Base-by-base conservation (phyloP, 2,888 invertebrate genomes). In the Trichopria drosophilae region DNA sequence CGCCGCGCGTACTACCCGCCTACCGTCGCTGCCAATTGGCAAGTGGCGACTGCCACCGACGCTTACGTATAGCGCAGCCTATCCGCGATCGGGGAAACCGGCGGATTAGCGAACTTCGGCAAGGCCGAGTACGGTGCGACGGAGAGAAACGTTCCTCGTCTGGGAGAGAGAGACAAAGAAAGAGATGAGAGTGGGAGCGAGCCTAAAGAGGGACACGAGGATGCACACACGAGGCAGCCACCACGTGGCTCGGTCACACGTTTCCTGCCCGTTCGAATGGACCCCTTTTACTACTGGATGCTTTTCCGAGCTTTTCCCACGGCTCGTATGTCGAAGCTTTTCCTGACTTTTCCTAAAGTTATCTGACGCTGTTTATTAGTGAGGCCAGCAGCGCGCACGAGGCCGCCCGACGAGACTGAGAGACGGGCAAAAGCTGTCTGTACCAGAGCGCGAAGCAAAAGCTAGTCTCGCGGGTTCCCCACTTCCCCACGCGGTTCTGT, bases 351-450 rank as follows among this genome's bases (percentile, higher is more conserved):
- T n/a, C 16, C 7, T 7, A n/a, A n/a, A n/a, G n/a, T n/a, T n/a
- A n/a, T n/a, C n/a, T n/a, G n/a, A 10, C 23, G 32, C 32, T 13
- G 34, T 36, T 36, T 46, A 20, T 29, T 16, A 9, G 34, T 40
- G 40, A 19, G 16, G 51, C 61, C 59, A 64, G 47, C 39, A 57
- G 61, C 66, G 61, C 62, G 65, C 63, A 59, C 65, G 65, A 61
- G 59, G 60, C 59, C 60, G 63, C 58, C 62, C 61, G 62, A 57
- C 62, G 18, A 65, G 63, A 66, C 63, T 66, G 63, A 63, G 60
- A 62, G 64, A 43, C 59, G 47, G 32, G 44, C 57, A 59, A 62
- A 59, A 59, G 64, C 63, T 46, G 61, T 49, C 57, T 61, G 61
- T 54, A 59, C 58, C 39, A 31, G n/a, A 59, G 37, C 61, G 62